phyloP scores from a whole-genome alignment of 2,888 invertebrate genomes.

The Melanchra persicariae region DNA sequence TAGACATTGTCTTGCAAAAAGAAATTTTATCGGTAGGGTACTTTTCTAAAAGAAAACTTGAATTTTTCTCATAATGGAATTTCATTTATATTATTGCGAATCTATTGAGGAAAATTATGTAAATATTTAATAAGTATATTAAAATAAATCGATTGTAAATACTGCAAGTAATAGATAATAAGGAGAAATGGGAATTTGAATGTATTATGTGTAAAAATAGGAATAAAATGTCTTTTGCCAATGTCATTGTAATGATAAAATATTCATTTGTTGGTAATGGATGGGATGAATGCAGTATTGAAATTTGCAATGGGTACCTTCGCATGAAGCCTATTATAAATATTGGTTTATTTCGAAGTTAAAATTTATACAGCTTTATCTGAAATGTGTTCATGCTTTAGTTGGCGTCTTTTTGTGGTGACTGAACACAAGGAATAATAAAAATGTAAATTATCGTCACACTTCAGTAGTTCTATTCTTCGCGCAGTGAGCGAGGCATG shows the following conservation, averaged over 20 bases:
- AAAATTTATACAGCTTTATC: constrained; percentile 4
- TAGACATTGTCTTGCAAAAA: constrained; percentile 60
- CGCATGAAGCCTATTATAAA: not conserved
- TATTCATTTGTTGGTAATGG: constrained; percentile 16
- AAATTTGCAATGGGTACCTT: not conserved
- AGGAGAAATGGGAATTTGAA: constrained; percentile 36
- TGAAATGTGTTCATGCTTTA: constrained; percentile 27
- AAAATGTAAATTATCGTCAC: constrained; percentile 62
- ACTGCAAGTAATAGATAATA: constrained; percentile 38
- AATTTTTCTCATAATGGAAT: constrained; percentile 56
- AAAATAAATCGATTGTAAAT: constrained; percentile 55
- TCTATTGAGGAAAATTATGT: constrained; percentile 62
- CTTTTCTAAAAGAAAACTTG: constrained; percentile 72
- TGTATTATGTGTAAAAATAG: constrained; percentile 39
- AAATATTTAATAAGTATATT: constrained; percentile 62
- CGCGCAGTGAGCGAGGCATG: constrained; percentile 23
- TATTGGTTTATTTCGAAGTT: not conserved
- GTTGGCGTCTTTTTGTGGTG: constrained; percentile 23
- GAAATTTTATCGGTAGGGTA: constrained; percentile 66
- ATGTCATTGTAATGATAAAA: constrained; percentile 33
- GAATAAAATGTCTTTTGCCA: constrained; percentile 40
- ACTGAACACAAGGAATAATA: constrained; percentile 42
- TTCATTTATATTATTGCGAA: constrained; percentile 61
- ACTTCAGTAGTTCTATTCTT: constrained; percentile 48
- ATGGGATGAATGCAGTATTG: constrained; percentile 3